These are phyloP conservation scores for Cavia porcellus DNA, from an alignment of 2,113 vertebrate species.

Conservation along the genomic window DNA sequence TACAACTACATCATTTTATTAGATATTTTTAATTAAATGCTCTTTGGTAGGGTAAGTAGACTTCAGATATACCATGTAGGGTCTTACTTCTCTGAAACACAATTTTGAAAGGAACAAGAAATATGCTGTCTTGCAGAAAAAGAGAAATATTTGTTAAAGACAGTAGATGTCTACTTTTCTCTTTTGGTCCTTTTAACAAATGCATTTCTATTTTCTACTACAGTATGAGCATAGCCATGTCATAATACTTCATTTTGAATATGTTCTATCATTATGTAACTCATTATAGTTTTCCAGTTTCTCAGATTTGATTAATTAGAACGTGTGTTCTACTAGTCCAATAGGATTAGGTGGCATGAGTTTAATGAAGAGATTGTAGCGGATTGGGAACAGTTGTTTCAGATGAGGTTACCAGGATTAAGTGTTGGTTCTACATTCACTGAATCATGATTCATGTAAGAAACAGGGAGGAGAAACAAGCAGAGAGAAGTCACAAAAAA, in stretches of 20 bases:
- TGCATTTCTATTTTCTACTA: not conserved
- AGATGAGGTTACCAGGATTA: not conserved
- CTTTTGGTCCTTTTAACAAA: not conserved
- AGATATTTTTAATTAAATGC: not conserved
- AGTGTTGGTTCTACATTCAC: not conserved
- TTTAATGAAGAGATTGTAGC: not conserved
- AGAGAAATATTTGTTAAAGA: not conserved
- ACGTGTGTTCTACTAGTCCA: not conserved
- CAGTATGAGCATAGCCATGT: not conserved
- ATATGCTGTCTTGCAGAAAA: not conserved
- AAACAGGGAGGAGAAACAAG: not conserved
- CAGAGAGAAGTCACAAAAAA: not conserved
- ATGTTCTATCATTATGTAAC: not conserved
- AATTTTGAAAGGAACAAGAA: slow-evolving; percentile 42
- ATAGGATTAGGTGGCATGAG: not conserved
- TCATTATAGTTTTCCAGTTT: not conserved
- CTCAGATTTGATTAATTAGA: not conserved
- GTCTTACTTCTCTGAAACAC: not conserved
- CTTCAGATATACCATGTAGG: slow-evolving; percentile 2
- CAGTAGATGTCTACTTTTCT: not conserved
- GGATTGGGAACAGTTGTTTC: not conserved
- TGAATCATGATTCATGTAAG: not conserved
- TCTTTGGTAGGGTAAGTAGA: not conserved
- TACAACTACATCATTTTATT: not conserved
- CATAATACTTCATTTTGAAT: not conserved